Conservation (phyloP, 2,113 vertebrate species). For the Corynorhinus townsendii region DNA sequence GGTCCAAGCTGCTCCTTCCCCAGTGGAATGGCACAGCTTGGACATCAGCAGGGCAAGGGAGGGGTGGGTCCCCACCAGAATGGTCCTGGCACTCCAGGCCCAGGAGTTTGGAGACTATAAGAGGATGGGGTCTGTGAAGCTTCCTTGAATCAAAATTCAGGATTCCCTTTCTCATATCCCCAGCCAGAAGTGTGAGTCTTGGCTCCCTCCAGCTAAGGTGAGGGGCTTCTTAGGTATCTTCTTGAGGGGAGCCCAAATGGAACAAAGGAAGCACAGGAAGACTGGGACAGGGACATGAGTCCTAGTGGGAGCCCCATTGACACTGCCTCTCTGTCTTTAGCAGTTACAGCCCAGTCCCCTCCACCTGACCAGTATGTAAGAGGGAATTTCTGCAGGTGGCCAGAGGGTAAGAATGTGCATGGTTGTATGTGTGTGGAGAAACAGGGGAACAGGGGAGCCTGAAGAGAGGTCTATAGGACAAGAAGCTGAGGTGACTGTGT, state of each 20-base stretch:
- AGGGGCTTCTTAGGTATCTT: not conserved
- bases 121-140: not conserved
- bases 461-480: not conserved
- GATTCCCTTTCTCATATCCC: not conserved
- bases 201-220: not conserved
- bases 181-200: not conserved
- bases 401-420: conserved; percentile 41
- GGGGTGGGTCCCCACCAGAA: not conserved
- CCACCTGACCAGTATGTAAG: conserved; percentile 59
- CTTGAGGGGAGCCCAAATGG: not conserved
- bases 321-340: conserved; percentile 6
- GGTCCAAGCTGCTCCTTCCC: not conserved
- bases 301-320: not conserved
- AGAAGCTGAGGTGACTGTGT: not conserved
- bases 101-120: not conserved
- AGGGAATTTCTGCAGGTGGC: conserved; percentile 46
- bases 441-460: not conserved
- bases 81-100: not conserved
- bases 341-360: conserved; percentile 40
- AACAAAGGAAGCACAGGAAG: conserved; percentile 29
- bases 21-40: not conserved
- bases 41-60: not conserved
- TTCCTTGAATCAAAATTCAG: not conserved
- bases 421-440: not conserved
- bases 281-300: not conserved